Evolutionary conservation across 2,797 vertebrate genomes (phyloP).

Genomic region (Zenarchopterus dispar): DNA sequence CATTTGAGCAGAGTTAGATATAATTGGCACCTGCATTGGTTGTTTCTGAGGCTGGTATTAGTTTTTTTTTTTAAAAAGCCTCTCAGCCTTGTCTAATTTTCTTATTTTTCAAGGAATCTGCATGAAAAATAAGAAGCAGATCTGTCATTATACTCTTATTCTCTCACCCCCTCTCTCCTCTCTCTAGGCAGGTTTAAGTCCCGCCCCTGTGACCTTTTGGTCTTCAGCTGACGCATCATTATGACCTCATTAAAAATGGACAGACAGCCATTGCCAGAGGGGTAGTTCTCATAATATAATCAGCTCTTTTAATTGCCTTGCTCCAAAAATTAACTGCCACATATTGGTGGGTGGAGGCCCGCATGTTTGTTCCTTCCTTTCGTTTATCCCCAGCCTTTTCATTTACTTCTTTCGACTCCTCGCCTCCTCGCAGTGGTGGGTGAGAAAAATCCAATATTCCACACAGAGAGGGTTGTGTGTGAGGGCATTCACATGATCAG

Average conservation of each 20-base stretch:
- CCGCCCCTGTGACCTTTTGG: slow-evolving; percentile 74
- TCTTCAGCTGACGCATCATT: slow-evolving; percentile 83
- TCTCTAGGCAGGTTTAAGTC: slow-evolving; percentile 46
- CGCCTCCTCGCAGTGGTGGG: not conserved
- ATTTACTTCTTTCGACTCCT: slow-evolving; percentile 20
- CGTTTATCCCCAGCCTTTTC: slow-evolving; percentile 38
- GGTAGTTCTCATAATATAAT: slow-evolving; percentile 78
- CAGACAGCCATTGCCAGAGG: slow-evolving; percentile 81
- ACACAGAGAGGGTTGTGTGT: not conserved
- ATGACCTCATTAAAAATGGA: slow-evolving; percentile 84
- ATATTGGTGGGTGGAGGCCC: slow-evolving; percentile 74
- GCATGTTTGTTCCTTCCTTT: slow-evolving; percentile 40
- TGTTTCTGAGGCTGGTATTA: not conserved
- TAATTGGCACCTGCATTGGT: slow-evolving; percentile 22
- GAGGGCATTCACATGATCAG: slow-evolving; percentile 36
- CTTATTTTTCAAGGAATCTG: slow-evolving; percentile 14
- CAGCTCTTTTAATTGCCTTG: slow-evolving; percentile 82
- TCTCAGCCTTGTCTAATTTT: not conserved
- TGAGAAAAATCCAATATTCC: slow-evolving; percentile 26
- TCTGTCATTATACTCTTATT: slow-evolving; percentile 24
- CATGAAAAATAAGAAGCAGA: too few species aligned
- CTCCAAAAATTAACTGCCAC: slow-evolving; percentile 82
- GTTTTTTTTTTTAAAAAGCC: too few species aligned
- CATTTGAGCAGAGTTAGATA: slow-evolving; percentile 13
- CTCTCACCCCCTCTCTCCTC: not conserved